Evolutionary conservation across 2,888 invertebrate species (phyloP).

Genomic region (Acrobasis suavella): DNA sequence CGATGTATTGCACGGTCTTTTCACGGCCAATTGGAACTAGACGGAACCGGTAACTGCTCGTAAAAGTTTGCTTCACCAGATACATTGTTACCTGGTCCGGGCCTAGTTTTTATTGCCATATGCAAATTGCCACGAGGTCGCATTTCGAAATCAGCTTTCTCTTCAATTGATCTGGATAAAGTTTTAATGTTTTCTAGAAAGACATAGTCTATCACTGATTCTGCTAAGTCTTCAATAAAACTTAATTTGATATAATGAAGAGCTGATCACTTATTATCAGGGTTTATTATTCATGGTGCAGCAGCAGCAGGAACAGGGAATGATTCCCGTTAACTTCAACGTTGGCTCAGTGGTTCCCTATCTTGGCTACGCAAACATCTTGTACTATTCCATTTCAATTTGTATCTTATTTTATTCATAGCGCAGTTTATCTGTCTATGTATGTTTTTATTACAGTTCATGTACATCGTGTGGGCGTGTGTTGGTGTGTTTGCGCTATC

Average conservation of each 20-base stretch:
- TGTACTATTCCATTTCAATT: constrained; percentile 71
- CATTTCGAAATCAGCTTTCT: constrained; percentile 58
- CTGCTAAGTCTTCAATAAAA: not conserved
- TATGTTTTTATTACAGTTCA: constrained; percentile 80
- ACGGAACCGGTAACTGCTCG: constrained; percentile 64
- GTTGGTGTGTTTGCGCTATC: constrained; percentile 81
- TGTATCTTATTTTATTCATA: constrained; percentile 74
- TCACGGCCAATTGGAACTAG: constrained; percentile 66
- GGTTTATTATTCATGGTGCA: not conserved
- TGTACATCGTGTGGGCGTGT: constrained; percentile 76
- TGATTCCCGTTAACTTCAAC: constrained; percentile 17
- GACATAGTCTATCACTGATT: too few species aligned
- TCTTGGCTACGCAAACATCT: constrained; percentile 54
- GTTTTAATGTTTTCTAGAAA: constrained; percentile 31
- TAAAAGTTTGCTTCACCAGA: constrained; percentile 41
- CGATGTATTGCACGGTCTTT: constrained; percentile 44
- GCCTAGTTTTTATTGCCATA: constrained; percentile 53
- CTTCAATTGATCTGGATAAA: constrained; percentile 36
- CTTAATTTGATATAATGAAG: not conserved
- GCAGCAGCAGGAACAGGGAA: not conserved
- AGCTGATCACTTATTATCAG: not conserved
- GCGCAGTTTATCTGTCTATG: constrained; percentile 62
- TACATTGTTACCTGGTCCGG: constrained; percentile 36
- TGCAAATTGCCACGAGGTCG: constrained; percentile 49
- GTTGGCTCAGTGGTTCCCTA: constrained; percentile 39